Percentiles rank a stretch among this genome's conserved stretches.
These are phyloP conservation scores for Rhingia campestris DNA, from an alignment of 2,888 invertebrate species.

Conservation along the genomic window DNA sequence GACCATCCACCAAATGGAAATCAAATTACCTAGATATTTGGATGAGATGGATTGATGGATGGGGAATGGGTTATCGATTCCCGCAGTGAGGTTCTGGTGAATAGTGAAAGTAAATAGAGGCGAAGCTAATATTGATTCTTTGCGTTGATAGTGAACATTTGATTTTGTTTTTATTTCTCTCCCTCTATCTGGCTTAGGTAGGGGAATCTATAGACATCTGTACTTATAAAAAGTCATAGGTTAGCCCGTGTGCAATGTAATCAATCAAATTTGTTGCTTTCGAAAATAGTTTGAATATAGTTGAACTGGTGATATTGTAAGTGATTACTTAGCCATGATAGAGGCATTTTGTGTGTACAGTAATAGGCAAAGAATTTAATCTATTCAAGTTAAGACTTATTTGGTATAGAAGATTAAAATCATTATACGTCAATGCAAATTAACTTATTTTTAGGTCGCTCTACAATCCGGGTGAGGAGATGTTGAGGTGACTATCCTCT, in stretches of 20 bases:
- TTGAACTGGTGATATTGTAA: background rate
- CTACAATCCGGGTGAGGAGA: no score
- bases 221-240: background rate
- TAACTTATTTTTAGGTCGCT: no score
- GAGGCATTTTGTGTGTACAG: no score
- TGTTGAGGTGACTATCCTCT: no score
- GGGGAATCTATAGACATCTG: background rate
- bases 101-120: conserved; percentile 43
- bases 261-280: conserved; percentile 41
- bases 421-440: no score
- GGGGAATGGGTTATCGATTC: conserved; percentile 39
- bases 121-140: conserved; percentile 53
- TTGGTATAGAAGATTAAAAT: no score
- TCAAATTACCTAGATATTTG: conserved; percentile 21
- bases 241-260: conserved; percentile 40
- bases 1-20: conserved; percentile 16
- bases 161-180: conserved; percentile 2
- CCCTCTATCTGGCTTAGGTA: background rate
- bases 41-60: background rate
- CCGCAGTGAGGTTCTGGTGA: conserved; percentile 6
- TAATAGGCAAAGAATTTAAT: no score
- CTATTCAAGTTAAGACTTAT: no score
- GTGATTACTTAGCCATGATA: conserved; percentile 19
- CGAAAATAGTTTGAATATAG: conserved; percentile 32
- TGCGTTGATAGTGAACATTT: conserved; percentile 10